Base-by-base conservation (phyloP, 2,113 vertebrate genomes). In the Odontesthes bonariensis region DNA sequence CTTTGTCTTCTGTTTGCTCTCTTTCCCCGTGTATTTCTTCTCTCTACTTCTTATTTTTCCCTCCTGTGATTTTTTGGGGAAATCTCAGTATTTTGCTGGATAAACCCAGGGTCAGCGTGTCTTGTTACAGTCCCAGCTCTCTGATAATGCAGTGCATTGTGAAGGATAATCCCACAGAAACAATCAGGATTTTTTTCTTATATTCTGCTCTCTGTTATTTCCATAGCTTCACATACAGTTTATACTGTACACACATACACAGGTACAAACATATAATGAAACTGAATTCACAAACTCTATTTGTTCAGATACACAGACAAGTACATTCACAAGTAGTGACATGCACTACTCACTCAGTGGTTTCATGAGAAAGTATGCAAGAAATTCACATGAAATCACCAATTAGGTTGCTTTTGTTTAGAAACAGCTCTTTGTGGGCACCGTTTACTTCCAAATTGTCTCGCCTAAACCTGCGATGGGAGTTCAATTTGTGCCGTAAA, bases 91-190 rank as follows among this genome's bases (percentile, higher is more conserved):
- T 81, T 86, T 59, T 67, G 73, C 78, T 81, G 67, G 69, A 74
- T 71, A 69, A 91, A 84, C 65, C 60, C 78, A 68, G 74, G 77
- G 83, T 27, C 66, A 90, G 80, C 67, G 90, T 90, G 85, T 94
- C 90, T 86, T 88, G 73, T 93, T 94, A 91, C 93, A 91, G 83
- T 54, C 42, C 79, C 76, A 72, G 76, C 70, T 75, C 54, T 77
- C 73, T 77, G 88, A 89, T 91, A 91, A 86, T 90, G 90, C 80
- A 13, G 40, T 27, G 76, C 75, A 91, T 91, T 92, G 92, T 93
- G 71, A 75, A 46, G 66, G 70, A 80, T 89, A 91, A 93, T 90
- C 89, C 86, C 64, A 69, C 79, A 81, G 83, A 91, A 86, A 91
- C 86, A 92, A 89, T 90, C 64, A 77, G 49, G 73, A 88, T 87